Base-by-base conservation (phyloP, 2,113 vertebrate species). In the Gallinago paraguaiae region DNA sequence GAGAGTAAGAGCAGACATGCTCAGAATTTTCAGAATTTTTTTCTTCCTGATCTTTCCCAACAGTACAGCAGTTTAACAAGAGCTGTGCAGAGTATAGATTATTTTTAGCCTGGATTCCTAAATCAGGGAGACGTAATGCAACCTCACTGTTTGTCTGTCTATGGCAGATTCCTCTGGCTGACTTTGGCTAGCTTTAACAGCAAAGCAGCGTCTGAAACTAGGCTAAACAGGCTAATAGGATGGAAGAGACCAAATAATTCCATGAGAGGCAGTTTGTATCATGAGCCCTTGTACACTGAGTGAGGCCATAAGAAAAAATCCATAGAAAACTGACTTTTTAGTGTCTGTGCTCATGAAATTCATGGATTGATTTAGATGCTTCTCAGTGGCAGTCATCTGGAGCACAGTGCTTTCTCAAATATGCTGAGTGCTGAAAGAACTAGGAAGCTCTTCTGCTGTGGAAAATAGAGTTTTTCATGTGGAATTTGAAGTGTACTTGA, bases 11-110 rank as follows among this genome's bases (percentile, higher is more conserved):
- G 30, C 70, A 86, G 85, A 81, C 50, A 41, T 41, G 11, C 19
- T 82, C 25, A 92, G 74, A 92, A 93, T 81, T 48, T 45, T 45
- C 39, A 70, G 79, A 81, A 63, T 83, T 95, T 92, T 90, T 90
- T 12, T 84, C 24, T 69, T 87, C 17, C 10, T 53, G 37, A 18
- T 83, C n/a, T 79, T 92, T 75, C 53, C 43, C 37, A 71, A 14
- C 27, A 68, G 39, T 50, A 41, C 35, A 54, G 39, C 28, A 85
- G 13, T 84, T 94, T 71, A 91, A 93, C 65, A 61, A 13, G 7
- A 75, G 46, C 24, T 84, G 43, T 65, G 64, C 33, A 64, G 69
- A 79, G 8, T 37, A 37, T 48, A 63, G 46, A 24, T 83, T 86
- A 54, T 92, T 94, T 94, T 88, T 88, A 82, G 57, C 17, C 46